Conservation (phyloP, 2,113 vertebrate species). For the Falcunculus frontatus region DNA sequence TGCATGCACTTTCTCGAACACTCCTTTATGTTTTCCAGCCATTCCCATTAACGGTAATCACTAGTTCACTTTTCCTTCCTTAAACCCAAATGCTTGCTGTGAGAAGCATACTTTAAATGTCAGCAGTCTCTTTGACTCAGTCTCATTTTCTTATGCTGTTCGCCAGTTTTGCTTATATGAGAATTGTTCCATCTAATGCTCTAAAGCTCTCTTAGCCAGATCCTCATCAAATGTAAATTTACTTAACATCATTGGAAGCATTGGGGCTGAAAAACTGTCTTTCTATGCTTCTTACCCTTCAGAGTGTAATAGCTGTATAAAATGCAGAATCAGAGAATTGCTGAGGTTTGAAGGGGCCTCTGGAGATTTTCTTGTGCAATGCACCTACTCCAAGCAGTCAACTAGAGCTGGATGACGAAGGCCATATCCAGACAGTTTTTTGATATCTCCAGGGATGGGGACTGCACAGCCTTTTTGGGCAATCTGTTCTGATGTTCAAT, state of each 20-base stretch:
- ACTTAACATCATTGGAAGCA: slow-evolving; percentile 1
- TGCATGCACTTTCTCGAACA: not conserved
- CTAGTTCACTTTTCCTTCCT: not conserved
- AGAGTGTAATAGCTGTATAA: not conserved
- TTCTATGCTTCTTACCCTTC: not conserved
- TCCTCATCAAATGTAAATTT: slow-evolving; percentile 53
- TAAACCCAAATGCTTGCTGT: not conserved
- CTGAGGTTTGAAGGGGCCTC: not conserved
- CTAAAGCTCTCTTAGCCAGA: slow-evolving; percentile 11
- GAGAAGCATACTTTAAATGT: not conserved
- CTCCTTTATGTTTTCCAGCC: not conserved
- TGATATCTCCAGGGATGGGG: not conserved
- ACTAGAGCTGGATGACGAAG: not conserved
- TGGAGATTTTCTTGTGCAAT: not conserved
- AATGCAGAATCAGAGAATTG: not conserved
- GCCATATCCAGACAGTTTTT: not conserved
- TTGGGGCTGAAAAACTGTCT: slow-evolving; percentile 7
- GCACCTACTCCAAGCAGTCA: not conserved
- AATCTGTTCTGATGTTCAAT: not conserved
- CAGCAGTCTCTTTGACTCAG: slow-evolving; percentile 12
- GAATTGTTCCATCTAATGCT: slow-evolving; percentile 4
- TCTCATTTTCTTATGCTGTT: not conserved
- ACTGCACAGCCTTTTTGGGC: not conserved
- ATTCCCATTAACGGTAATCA: not conserved
- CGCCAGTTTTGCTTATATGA: not conserved